Evolutionary conservation across 2,888 invertebrate genomes (phyloP).

Genomic region (Coenonympha glycerion): DNA sequence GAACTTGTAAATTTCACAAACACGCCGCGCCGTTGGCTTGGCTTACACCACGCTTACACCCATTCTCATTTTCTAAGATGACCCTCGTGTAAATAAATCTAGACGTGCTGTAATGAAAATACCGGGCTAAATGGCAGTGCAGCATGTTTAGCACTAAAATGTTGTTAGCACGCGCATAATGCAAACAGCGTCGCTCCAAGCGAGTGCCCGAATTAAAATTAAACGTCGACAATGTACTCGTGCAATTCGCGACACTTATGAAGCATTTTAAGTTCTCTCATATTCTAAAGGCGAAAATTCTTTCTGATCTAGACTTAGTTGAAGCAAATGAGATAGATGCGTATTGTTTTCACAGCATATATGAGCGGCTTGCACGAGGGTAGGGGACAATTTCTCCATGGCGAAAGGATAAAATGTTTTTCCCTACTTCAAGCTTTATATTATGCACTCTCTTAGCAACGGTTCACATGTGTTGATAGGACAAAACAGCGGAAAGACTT

Average conservation of each 20-base stretch:
- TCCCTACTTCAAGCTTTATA: too few relatives aligned
- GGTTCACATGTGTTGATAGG: too few relatives aligned
- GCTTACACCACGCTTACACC: constrained; percentile 41
- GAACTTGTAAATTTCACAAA: constrained; percentile 45
- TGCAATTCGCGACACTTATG: constrained; percentile 9
- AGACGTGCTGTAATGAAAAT: constrained; percentile 49
- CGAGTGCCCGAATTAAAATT: constrained; percentile 25
- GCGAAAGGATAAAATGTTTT: too few relatives aligned
- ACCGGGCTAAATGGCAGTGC: constrained; percentile 39
- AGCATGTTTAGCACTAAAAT: constrained; percentile 32
- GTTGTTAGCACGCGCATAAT: constrained; percentile 29
- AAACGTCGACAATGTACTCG: constrained; percentile 12
- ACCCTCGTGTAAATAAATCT: constrained; percentile 52
- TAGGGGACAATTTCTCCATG: too few relatives aligned
- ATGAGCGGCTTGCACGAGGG: too few relatives aligned
- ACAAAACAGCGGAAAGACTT: too few relatives aligned
- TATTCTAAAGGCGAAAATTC: not conserved
- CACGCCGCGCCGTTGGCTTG: constrained; percentile 38
- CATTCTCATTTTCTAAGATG: constrained; percentile 57
- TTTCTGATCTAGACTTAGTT: not conserved
- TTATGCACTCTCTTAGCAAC: too few relatives aligned
- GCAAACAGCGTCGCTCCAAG: constrained; percentile 21
- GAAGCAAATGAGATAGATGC: too few relatives aligned
- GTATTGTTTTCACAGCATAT: too few relatives aligned
- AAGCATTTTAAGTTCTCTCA: not conserved